Conservation (phyloP, 2,113 vertebrate genomes). For the Dendrocopos noguchii region DNA sequence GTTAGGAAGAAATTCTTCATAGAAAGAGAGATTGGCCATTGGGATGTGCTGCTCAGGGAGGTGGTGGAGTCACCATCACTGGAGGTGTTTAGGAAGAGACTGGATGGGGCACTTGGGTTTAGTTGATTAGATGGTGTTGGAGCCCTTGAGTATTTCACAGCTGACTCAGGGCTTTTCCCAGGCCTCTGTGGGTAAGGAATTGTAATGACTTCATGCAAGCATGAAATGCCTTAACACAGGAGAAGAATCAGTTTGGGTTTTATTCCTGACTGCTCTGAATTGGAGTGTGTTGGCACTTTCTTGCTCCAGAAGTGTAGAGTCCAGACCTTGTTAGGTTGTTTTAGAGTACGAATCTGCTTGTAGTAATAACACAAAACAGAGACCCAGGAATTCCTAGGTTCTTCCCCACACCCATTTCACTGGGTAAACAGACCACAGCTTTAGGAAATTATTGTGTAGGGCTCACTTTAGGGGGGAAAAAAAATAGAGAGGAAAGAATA, state of each 20-base stretch:
- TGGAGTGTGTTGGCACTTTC: not conserved
- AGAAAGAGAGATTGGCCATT: no score
- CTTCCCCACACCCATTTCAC: not conserved
- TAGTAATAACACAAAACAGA: not conserved
- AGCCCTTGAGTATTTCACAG: not conserved
- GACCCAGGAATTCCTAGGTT: not conserved
- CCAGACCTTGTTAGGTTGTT: not conserved
- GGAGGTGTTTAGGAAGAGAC: no score
- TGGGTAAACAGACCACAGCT: not conserved
- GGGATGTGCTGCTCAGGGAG: no score
- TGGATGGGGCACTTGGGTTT: no score
- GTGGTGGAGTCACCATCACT: no score
- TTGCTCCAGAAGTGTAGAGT: not conserved
- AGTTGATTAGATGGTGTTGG: no score
- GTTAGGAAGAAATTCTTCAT: no score
- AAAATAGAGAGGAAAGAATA: not conserved
- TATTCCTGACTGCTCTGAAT: not conserved
- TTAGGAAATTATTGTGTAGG: not conserved
- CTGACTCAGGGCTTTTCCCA: not conserved
- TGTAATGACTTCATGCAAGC: not conserved
- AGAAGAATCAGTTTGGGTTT: not conserved
- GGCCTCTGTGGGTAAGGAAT: not conserved
- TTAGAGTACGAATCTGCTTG: not conserved
- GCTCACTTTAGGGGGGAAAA: not conserved
- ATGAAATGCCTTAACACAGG: not conserved